These are phyloP conservation scores for Leptodon cayanensis DNA, from an alignment of 2,797 vertebrate genomes.

Conservation along the genomic window DNA sequence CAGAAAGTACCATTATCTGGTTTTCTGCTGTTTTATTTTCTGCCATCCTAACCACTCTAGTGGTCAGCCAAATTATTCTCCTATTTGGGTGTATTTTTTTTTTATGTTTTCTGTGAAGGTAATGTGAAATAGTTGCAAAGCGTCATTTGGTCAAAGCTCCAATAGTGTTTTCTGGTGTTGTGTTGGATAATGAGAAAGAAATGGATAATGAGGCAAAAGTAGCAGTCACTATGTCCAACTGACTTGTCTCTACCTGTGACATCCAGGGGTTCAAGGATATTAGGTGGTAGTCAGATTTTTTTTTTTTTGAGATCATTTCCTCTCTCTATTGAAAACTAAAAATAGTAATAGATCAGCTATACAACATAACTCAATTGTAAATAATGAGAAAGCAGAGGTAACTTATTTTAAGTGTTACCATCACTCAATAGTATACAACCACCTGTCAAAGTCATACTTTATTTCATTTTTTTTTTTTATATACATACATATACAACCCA, in stretches of 20 bases:
- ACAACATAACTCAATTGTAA: background rate
- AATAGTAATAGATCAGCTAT: background rate
- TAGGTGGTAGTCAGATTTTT: background rate
- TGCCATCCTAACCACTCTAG: background rate
- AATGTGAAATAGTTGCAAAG: background rate
- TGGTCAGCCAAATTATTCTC: background rate
- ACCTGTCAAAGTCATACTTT: background rate
- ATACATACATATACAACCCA: too few relatives aligned
- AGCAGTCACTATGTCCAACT: background rate
- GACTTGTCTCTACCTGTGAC: background rate
- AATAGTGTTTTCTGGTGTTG: background rate
- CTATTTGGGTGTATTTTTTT: accelerated
- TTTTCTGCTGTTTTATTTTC: background rate
- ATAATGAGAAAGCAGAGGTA: background rate
- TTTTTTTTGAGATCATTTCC: accelerated
- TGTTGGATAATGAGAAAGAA: background rate
- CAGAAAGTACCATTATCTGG: background rate
- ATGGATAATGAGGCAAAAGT: background rate
- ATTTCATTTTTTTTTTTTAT: background rate
- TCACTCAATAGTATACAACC: background rate
- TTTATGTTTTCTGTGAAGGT: background rate
- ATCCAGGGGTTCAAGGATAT: background rate
- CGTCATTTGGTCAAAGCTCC: background rate
- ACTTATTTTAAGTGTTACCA: background rate
- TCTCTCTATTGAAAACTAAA: background rate